Conservation (phyloP, 2,113 vertebrate genomes). For the Tursiops truncatus region DNA sequence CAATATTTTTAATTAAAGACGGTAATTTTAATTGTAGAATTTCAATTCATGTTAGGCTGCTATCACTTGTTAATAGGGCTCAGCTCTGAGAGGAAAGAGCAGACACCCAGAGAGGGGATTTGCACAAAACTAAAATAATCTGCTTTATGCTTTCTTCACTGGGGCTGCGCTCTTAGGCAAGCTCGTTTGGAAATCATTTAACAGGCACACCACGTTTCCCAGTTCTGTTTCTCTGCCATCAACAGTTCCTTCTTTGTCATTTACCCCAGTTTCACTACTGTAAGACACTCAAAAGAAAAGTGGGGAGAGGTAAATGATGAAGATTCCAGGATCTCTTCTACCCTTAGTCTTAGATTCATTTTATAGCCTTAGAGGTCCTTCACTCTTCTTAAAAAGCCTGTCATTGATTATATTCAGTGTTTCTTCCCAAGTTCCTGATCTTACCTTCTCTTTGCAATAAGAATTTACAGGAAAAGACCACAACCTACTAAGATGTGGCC, state of each 20-base stretch:
- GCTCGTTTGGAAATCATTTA: neutral
- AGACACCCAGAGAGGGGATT: neutral
- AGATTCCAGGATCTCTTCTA: neutral
- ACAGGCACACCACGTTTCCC: neutral
- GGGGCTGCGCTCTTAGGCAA: neutral
- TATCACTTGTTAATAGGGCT: neutral
- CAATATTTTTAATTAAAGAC: conserved; percentile 38
- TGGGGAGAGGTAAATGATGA: neutral
- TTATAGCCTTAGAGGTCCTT: neutral
- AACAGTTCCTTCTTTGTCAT: neutral
- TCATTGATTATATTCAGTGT: neutral
- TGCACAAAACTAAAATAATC: neutral
- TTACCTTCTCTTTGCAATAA: neutral
- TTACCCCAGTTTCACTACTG: neutral
- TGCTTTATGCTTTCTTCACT: neutral
- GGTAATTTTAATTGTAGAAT: neutral
- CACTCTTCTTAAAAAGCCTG: neutral
- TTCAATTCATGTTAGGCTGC: neutral
- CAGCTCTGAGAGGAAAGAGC: neutral
- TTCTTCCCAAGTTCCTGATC: neutral
- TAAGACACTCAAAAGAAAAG: neutral
- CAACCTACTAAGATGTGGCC: too few relatives aligned
- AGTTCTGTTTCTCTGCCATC: neutral
- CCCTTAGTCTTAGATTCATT: neutral
- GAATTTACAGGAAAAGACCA: neutral